These are phyloP conservation scores for Bos indicus DNA, from an alignment of 2,113 vertebrate species.

Conservation along the genomic window DNA sequence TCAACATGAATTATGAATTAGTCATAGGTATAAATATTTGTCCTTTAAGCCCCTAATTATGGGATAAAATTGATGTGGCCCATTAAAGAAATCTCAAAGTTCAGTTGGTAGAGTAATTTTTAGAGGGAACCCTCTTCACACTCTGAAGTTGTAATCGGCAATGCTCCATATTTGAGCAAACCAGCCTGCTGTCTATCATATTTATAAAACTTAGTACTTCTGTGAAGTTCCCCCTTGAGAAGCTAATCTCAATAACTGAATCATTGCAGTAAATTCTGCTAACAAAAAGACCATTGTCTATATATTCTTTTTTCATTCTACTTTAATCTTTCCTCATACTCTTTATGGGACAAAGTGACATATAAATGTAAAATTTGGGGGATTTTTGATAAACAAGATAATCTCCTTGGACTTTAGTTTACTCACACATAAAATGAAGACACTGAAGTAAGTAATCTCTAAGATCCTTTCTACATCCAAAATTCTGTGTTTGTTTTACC, in stretches of 20 bases:
- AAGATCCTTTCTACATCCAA: background rate
- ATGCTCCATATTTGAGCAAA: background rate
- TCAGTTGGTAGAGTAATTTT: conserved; percentile 4
- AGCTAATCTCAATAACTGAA: background rate
- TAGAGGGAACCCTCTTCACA: background rate
- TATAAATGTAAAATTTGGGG: background rate
- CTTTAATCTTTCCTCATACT: background rate
- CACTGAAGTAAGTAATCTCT: background rate
- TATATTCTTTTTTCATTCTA: background rate
- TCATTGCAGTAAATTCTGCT: background rate
- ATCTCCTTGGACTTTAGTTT: background rate
- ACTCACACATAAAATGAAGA: background rate
- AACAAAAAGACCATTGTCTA: background rate
- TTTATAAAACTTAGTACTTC: background rate
- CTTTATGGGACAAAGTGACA: background rate
- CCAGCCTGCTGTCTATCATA: background rate
- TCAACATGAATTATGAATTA: background rate
- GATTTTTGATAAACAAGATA: background rate
- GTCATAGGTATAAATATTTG: background rate
- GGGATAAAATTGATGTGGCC: background rate
- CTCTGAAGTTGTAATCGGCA: background rate
- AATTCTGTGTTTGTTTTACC: background rate
- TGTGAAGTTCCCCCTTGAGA: background rate
- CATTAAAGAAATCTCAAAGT: background rate
- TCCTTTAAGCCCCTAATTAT: background rate